Evolutionary conservation across 2,888 invertebrate genomes (phyloP).

Genomic region (Drosophila meridionalis): DNA sequence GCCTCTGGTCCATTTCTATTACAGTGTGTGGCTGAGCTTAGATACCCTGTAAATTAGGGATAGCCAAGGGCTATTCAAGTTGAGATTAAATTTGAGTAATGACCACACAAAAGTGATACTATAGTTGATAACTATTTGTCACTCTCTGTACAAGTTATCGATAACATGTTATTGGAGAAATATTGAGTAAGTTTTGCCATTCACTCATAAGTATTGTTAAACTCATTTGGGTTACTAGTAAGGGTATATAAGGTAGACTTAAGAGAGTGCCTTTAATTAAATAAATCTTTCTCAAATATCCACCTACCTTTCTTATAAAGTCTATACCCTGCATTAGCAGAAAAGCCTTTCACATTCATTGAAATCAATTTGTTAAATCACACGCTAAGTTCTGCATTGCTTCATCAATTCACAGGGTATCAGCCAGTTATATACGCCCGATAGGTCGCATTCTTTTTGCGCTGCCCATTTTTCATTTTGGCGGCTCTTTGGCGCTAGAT

Average conservation of each 20-base stretch:
- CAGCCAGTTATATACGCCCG: not conserved
- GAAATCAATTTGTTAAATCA: not conserved
- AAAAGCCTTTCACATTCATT: not conserved
- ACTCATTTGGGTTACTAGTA: not conserved
- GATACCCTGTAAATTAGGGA: constrained; percentile 33
- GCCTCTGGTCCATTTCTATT: constrained; percentile 61
- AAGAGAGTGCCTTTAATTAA: too few species aligned
- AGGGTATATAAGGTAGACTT: not conserved
- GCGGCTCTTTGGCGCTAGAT: constrained; percentile 55
- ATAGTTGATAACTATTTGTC: not conserved
- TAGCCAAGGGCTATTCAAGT: not conserved
- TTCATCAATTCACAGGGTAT: constrained; percentile 11
- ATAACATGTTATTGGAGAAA: too few species aligned
- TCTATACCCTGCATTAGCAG: not conserved
- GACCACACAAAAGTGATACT: not conserved
- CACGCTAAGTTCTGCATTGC: not conserved
- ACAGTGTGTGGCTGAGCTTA: constrained; percentile 52
- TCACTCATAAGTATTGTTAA: not conserved
- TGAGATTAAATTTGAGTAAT: not conserved
- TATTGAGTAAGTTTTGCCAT: not conserved
- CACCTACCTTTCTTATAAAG: not conserved
- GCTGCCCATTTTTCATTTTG: constrained; percentile 37
- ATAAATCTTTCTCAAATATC: too few species aligned
- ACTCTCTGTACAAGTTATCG: not conserved
- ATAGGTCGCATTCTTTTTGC: not conserved